Base-by-base conservation (phyloP, 64 coral and sea anemone species). In the Catalaphyllia jardinei region DNA sequence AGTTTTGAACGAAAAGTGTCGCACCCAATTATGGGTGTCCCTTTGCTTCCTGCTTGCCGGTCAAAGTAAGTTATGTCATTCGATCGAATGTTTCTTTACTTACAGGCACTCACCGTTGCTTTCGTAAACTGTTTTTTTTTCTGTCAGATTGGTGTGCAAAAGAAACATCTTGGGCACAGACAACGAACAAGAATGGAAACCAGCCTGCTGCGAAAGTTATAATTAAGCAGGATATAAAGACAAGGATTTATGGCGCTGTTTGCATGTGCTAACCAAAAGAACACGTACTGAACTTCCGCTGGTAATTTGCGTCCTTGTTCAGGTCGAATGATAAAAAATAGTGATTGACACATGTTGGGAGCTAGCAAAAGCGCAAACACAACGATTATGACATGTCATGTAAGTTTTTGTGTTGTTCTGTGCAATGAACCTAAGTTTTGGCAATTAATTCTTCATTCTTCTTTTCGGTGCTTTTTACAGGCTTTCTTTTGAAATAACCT, bases 211-310 rank as follows among this genome's bases (percentile, higher is more conserved):
- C 91, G 84, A 61, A 92, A 92, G 0, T 59, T 82, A 0, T 30
- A 52, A 50, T 88, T 88, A 29, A 88, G 13, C 14, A 93, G 24
- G 30, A 88, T 73, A 16, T 93, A 93, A 71, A 93, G 69, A 27
- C 67, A 73, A 3, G 91, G 91, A 49, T 93, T 88, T 20, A 93
- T 46, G 4, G 91, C 91, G 24, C 91, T 93, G 78, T 93, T 93
- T 2, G 91, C 77, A 39, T 93, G 91, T 4, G 86, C 87, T 15
- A 93, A 4, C 91, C 91, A 93, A 16, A 74, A 80, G 4, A 51
- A 93, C 19, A 75, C 8, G 4, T 88, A 13, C 16, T 30, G 50
- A 18, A 31, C 33, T 62, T 61, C 28, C 2, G 3, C 0, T 39
- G 76, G 91, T n/a, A 93, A 24, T 14, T 29, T 55, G 0, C 8